Conservation (phyloP, 2,797 vertebrate genomes). For the Syndactyla subalaris region DNA sequence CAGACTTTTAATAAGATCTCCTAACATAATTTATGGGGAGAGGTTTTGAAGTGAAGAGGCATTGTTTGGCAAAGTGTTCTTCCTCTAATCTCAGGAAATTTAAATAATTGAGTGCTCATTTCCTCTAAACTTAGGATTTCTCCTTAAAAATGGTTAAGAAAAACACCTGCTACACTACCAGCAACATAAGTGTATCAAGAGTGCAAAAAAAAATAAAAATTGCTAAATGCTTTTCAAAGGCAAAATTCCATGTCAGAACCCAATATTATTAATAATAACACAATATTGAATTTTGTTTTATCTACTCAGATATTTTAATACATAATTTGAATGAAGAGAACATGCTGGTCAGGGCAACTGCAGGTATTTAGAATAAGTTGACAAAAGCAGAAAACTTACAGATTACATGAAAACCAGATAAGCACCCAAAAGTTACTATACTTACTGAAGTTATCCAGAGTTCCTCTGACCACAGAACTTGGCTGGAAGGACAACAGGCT, state of each 20-base stretch:
- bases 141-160: constrained; percentile 75
- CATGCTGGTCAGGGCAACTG: not conserved
- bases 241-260: not conserved
- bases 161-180: constrained; percentile 77
- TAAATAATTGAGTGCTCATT: constrained; percentile 83
- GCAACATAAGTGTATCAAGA: constrained; percentile 34
- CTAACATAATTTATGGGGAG: constrained; percentile 88
- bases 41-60: constrained; percentile 92
- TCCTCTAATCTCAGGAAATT: constrained; percentile 88
- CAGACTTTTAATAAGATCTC: constrained; percentile 90
- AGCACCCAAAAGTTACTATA: not conserved
- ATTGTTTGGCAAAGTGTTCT: constrained; percentile 93
- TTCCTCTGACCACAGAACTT: not conserved
- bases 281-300: not conserved
- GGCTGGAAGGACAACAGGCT: not conserved
- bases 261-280: not conserved
- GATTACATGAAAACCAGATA: not conserved
- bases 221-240: not conserved
- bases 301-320: not conserved
- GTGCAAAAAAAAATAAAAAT: not conserved
- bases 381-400: not conserved
- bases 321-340: not conserved
- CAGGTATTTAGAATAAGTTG: not conserved
- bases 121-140: constrained; percentile 79
- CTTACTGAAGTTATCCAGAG: not conserved